phyloP scores from a whole-genome alignment of 2,113 vertebrate species.

The Aphelocoma coerulescens region DNA sequence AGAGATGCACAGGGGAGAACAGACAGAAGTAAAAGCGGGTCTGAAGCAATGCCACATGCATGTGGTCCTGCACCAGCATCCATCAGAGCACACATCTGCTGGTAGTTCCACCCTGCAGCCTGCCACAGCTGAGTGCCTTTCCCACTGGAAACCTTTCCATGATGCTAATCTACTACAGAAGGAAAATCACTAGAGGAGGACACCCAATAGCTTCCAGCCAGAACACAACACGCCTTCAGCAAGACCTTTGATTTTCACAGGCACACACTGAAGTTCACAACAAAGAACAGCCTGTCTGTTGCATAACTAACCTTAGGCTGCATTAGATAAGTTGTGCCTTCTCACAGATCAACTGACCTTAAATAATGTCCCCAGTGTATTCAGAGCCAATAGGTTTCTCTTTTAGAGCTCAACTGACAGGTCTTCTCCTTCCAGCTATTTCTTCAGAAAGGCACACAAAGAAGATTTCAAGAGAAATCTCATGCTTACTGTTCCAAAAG shows the following conservation, averaged over 20 bases:
- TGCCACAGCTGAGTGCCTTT: not conserved
- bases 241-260: conserved; percentile 53
- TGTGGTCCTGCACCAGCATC: not conserved
- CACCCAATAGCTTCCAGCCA: conserved; percentile 34
- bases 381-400: conserved; percentile 51
- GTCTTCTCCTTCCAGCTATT: conserved; percentile 62
- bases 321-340: conserved; percentile 52
- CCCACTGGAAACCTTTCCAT: not conserved
- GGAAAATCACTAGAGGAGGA: conserved; percentile 9
- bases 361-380: conserved; percentile 62
- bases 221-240: conserved; percentile 29
- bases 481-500: conserved; percentile 22
- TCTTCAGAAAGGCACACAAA: conserved; percentile 35
- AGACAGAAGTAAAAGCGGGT: not conserved
- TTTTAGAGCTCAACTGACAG: conserved; percentile 42
- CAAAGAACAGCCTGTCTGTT: conserved; percentile 44
- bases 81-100: not conserved
- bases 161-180: not conserved
- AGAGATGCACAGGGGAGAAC: not conserved
- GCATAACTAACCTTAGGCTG: conserved; percentile 62
- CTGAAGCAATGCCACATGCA: not conserved
- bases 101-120: not conserved
- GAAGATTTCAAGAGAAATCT: conserved; percentile 37
- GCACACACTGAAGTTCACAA: conserved; percentile 36
- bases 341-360: conserved; percentile 64